Percentiles rank a stretch among this genome's conserved stretches.
Conservation (phyloP, 2,888 invertebrate species). For the Catotricha subobsoleta region DNA sequence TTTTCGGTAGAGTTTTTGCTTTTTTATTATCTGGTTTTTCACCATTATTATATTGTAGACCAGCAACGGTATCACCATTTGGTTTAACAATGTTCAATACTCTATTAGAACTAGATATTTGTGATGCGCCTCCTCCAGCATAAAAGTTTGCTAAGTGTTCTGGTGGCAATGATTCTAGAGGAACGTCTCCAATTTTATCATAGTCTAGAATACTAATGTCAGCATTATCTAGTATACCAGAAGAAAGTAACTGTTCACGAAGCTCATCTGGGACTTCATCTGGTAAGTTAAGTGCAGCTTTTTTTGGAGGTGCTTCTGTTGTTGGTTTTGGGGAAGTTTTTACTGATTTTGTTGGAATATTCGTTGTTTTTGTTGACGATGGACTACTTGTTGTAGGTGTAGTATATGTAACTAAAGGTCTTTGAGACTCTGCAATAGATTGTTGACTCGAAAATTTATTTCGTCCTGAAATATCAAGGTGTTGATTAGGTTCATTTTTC, state of each 20-base stretch:
- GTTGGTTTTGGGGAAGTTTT: constrained; percentile 17
- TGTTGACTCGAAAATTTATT: constrained; percentile 8
- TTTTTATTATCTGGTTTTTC: constrained; percentile 25
- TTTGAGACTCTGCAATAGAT: constrained; percentile 2
- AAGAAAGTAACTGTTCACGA: constrained; percentile 60
- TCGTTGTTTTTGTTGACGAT: constrained; percentile 8
- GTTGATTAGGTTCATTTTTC: constrained; percentile 12
- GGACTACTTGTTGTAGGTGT: neutral
- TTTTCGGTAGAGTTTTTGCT: constrained; percentile 23
- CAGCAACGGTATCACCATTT: constrained; percentile 36
- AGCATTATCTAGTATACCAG: constrained; percentile 72
- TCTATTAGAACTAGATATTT: constrained; percentile 50
- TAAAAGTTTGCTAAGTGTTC: constrained; percentile 77
- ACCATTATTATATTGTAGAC: neutral
- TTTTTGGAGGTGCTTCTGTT: constrained; percentile 26
- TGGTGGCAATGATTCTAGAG: constrained; percentile 63
- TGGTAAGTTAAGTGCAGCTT: constrained; percentile 44
- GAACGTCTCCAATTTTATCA: constrained; percentile 73
- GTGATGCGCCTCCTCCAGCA: constrained; percentile 61
- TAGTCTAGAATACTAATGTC: constrained; percentile 76
- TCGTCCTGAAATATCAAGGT: constrained; percentile 6
- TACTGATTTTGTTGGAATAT: constrained; percentile 17
- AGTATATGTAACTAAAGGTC: neutral
- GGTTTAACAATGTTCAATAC: constrained; percentile 46
- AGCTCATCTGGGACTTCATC: constrained; percentile 81